phyloP scores from a whole-genome alignment of 2,797 vertebrate genomes.

The Falco rusticolus region DNA sequence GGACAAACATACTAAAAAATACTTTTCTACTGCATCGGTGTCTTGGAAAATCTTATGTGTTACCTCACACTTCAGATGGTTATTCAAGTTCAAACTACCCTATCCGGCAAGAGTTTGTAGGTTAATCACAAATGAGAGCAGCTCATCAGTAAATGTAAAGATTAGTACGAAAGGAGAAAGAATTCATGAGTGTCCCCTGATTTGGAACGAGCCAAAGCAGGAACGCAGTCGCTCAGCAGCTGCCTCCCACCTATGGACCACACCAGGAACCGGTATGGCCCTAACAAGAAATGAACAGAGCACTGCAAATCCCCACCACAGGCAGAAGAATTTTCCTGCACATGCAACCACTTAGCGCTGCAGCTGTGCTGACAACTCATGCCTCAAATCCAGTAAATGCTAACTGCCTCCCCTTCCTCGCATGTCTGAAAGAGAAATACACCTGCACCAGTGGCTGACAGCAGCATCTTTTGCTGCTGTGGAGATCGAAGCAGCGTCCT shows the following conservation, averaged over 20 bases:
- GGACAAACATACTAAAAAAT: neutral
- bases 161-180: neutral
- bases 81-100: neutral
- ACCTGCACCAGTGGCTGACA: neutral
- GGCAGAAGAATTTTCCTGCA: neutral
- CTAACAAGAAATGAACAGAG: neutral
- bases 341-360: neutral
- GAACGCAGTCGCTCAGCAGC: accelerated
- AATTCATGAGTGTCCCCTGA: neutral
- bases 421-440: neutral
- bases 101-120: neutral
- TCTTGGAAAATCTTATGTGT: neutral
- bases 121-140: neutral
- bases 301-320: neutral
- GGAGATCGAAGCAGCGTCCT: neutral
- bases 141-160: neutral
- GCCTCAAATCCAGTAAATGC: neutral
- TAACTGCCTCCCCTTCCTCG: neutral
- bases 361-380: neutral
- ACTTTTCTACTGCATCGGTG: neutral
- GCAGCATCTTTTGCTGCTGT: neutral
- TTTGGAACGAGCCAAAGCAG: neutral
- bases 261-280: accelerated
- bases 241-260: neutral
- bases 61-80: neutral